Evolutionary conservation across 1,140 invertebrate genomes (phyloP), one percentile per base, ranked within the genome.

Genomic region (Chironomus striatipennis): DNA sequence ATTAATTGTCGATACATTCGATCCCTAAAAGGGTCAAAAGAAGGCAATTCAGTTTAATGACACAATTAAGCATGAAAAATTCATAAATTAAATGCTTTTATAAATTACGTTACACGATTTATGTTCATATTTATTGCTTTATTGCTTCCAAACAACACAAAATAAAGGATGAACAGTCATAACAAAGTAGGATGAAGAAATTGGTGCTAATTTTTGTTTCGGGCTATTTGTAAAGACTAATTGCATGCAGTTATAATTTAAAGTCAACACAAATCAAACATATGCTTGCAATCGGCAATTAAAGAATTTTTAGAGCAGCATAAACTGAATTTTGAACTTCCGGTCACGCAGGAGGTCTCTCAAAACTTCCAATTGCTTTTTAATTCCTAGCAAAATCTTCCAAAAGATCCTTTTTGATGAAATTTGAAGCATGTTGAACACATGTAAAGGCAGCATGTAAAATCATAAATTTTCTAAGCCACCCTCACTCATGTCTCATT

Each of bases 311-410:
- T 34, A 34, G 24, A 34, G 24, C 24, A 34, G 24, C 24, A 34
- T 34, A 34, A 34, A 34, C 17, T 21, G 4, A 20, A 18, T 70
- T 20, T 17, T 20, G 6, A 70, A 70, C 65, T 70, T 70, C 65
- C 65, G 65, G 65, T 70, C 65, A 70, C 65, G 65, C 65, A 70
- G 65, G 65, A 70, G 65, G 65, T 70, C 65, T 70, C 18, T 21
- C 9, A 17, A 70, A 70, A 34, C 24, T 34, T 34, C 24, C 24
- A 34, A 18, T 20, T 20, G 65, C 9, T 20, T 20, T 70, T 18
- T 70, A 57, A 57, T 57, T 57, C 47, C 24, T 34, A 34, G 24
- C 24, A 34, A 34, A 34, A 34, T 34, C 24, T 34, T 34, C 24
- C 7, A 20, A 70, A 70, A 70, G 20, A 21, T 70, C 65, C 65